A percentile compares a stretch with the other conserved stretches of the same genome.
Evolutionary conservation across 1,140 invertebrate species (phyloP).

Genomic region (Eriosoma lanigerum): DNA sequence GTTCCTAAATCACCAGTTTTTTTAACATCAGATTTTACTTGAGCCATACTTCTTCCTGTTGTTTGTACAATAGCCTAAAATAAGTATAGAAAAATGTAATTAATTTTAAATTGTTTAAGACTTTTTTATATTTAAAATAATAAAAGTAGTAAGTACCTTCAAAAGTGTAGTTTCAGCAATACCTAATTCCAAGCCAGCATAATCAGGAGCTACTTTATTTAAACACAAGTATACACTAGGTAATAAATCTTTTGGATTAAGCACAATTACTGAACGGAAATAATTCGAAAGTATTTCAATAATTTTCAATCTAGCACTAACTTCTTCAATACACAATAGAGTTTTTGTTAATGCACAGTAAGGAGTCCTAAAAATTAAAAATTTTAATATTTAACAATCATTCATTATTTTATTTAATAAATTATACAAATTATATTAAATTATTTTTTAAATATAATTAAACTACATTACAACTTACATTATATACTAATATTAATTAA

Average conservation of each 20-base stretch:
- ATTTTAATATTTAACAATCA: slow-evolving; percentile 23
- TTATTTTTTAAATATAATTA: neutral
- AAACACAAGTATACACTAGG: slow-evolving; percentile 91
- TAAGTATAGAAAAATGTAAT: neutral
- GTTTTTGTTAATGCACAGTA: slow-evolving; percentile 91
- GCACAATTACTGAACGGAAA: slow-evolving; percentile 85
- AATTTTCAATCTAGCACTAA: slow-evolving; percentile 87
- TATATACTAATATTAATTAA: too few species aligned
- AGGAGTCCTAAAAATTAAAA: slow-evolving; percentile 71
- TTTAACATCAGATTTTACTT: slow-evolving; percentile 82
- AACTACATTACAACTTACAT: neutral
- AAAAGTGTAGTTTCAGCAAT: slow-evolving; percentile 92
- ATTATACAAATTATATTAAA: too few species aligned
- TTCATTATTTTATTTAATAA: neutral
- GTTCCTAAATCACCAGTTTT: slow-evolving; percentile 85
- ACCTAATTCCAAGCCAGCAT: slow-evolving; percentile 86
- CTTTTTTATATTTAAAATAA: neutral
- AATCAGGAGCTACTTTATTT: slow-evolving; percentile 92
- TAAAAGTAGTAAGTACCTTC: slow-evolving; percentile 63
- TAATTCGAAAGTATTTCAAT: slow-evolving; percentile 93
- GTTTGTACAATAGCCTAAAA: slow-evolving; percentile 80
- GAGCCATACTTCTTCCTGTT: slow-evolving; percentile 81
- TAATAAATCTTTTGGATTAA: slow-evolving; percentile 86
- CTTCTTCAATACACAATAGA: slow-evolving; percentile 87
- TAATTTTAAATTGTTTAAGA: neutral